Evolutionary conservation across 2,888 invertebrate genomes (phyloP).

Genomic region (Cephus pulcher): DNA sequence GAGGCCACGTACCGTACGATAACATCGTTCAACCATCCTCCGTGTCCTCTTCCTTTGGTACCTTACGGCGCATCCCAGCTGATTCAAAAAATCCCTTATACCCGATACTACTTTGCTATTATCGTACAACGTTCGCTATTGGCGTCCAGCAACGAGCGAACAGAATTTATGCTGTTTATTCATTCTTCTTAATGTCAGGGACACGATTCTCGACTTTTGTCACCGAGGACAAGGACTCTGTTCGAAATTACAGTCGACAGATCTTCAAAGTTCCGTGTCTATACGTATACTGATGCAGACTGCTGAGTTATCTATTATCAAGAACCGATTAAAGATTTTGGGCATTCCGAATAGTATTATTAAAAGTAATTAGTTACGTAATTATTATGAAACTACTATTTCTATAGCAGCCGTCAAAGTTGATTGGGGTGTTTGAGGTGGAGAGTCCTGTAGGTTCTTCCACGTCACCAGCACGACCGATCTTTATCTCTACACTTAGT

Average conservation of each 20-base stretch:
- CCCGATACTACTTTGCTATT: background rate
- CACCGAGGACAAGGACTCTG: background rate
- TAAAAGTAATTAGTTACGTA: background rate
- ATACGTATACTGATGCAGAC: background rate
- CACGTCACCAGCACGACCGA: constrained; percentile 48
- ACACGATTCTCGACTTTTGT: background rate
- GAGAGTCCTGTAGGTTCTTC: background rate
- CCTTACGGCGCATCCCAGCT: background rate
- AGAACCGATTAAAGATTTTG: background rate
- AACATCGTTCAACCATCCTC: background rate
- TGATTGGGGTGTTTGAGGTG: background rate
- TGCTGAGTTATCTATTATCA: background rate
- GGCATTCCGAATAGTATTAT: background rate
- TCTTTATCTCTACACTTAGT: constrained; percentile 57
- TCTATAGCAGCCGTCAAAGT: background rate
- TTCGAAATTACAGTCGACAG: background rate
- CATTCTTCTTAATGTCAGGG: background rate
- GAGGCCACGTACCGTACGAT: background rate
- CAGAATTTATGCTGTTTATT: background rate
- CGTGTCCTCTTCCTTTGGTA: background rate
- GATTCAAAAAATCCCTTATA: background rate
- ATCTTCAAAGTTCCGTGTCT: background rate
- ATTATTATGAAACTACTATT: background rate
- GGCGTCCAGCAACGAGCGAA: background rate
- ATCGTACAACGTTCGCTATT: background rate